These are phyloP conservation scores for Leuciscus waleckii DNA, from an alignment of 2,797 vertebrate species.

Conservation along the genomic window DNA sequence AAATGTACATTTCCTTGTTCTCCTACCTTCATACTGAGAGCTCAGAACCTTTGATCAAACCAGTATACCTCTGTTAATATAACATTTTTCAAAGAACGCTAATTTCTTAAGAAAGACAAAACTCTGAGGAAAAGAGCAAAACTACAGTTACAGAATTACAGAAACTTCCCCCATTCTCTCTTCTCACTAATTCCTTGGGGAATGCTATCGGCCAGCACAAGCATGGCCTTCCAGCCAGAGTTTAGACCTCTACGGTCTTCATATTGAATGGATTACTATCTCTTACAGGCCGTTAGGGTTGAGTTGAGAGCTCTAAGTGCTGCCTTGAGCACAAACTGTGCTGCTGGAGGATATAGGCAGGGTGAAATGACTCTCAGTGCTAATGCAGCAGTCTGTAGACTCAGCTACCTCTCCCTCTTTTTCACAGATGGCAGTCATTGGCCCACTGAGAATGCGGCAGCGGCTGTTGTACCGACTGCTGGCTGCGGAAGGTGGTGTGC, in stretches of 20 bases:
- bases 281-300: conserved; percentile 9
- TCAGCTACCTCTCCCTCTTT: conserved; percentile 79
- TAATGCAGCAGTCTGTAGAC: conserved; percentile 56
- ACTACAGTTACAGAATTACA: conserved; percentile 28
- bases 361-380: conserved; percentile 45
- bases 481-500: conserved; percentile 89
- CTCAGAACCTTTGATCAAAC: conserved; percentile 17
- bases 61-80: conserved; percentile 39
- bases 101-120: conserved; percentile 36
- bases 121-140: conserved; percentile 25
- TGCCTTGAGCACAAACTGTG: conserved; percentile 64
- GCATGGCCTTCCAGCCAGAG: conserved; percentile 19
- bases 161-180: conserved; percentile 6
- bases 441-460: conserved; percentile 85
- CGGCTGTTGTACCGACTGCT: conserved; percentile 87
- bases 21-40: conserved; percentile 44
- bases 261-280: conserved; percentile 15
- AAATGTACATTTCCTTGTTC: conserved; percentile 48
- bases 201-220: conserved; percentile 40
- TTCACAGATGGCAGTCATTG: conserved; percentile 92
- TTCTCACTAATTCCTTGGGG: conserved; percentile 23
- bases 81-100: conserved; percentile 9
- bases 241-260: conserved; percentile 39
- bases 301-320: conserved; percentile 66
- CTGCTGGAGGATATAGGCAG: conserved; percentile 60